A percentile compares a stretch with the other conserved stretches of the same genome.
Conservation (phyloP, 2,888 invertebrate genomes). For the Cosmia trapezina region DNA sequence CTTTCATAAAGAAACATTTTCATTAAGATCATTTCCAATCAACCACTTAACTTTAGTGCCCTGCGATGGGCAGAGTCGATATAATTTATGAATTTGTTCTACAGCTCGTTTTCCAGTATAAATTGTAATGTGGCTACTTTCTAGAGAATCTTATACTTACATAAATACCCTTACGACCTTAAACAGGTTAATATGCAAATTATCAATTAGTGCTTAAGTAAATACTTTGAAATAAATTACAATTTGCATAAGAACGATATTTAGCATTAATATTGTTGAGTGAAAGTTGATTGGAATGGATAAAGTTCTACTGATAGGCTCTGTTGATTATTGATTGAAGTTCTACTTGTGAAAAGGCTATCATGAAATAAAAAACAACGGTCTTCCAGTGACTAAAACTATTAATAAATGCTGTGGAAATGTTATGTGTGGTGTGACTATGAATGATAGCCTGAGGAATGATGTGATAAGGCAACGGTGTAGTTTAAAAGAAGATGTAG, state of each 20-base stretch:
- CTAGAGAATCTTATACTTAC: constrained; percentile 8
- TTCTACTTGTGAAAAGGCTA: background rate
- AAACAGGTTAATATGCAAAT: constrained; percentile 43
- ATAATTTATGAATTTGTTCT: constrained; percentile 8
- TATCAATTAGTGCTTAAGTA: constrained; percentile 31
- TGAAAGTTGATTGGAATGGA: constrained; percentile 33
- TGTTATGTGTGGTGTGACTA: too few species aligned
- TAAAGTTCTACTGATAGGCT: background rate
- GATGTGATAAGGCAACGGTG: too few species aligned
- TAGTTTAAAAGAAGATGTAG: too few species aligned
- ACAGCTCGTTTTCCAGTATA: constrained; percentile 17
- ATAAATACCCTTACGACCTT: constrained; percentile 36
- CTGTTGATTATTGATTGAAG: background rate
- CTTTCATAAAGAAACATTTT: background rate
- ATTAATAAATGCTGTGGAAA: background rate
- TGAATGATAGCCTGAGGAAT: too few species aligned
- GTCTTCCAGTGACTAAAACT: background rate
- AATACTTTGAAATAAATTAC: constrained; percentile 25
- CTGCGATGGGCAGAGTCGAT: background rate
- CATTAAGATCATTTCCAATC: background rate
- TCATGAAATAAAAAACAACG: background rate
- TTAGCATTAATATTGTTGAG: constrained; percentile 34
- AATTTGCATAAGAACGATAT: constrained; percentile 33
- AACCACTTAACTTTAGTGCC: background rate
- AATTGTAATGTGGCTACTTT: constrained; percentile 30